phyloP scores from a whole-genome alignment of 1,140 invertebrate species.

The Drosophila watanabei region DNA sequence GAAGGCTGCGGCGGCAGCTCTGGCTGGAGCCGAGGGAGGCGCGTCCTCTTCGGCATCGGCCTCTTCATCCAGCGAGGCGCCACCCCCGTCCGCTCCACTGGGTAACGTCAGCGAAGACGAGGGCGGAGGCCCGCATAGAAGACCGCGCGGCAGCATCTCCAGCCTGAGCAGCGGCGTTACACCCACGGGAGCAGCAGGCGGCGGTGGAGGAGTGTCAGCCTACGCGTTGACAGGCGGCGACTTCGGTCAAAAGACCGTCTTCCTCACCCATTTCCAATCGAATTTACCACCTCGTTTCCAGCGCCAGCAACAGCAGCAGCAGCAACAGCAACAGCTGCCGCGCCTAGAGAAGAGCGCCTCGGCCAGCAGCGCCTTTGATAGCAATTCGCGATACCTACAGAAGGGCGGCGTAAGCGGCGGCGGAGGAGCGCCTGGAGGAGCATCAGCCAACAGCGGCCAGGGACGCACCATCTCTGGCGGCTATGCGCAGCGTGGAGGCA shows the following conservation, averaged over 20 bases:
- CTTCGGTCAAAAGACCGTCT: slow-evolving; percentile 86
- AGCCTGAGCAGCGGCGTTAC: slow-evolving; percentile 48
- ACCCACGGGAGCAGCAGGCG: slow-evolving; percentile 24
- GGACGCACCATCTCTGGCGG: slow-evolving; percentile 68
- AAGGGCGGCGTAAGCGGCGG: slow-evolving; percentile 54
- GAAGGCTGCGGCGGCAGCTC: slow-evolving; percentile 81
- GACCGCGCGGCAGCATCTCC: slow-evolving; percentile 68
- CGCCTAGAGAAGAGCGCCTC: slow-evolving; percentile 86
- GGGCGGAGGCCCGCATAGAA: slow-evolving; percentile 53
- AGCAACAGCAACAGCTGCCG: slow-evolving; percentile 54
- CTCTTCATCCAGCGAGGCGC: slow-evolving; percentile 21
- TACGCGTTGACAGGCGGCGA: slow-evolving; percentile 39
- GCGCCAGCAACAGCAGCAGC: slow-evolving; percentile 89
- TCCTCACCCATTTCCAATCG: slow-evolving; percentile 91
- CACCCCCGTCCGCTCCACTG: slow-evolving; percentile 1
- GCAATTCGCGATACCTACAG: slow-evolving; percentile 81
- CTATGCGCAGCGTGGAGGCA: slow-evolving; percentile 49
- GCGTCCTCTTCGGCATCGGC: not conserved
- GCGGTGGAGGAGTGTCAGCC: not conserved
- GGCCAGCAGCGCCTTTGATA: slow-evolving; percentile 85
- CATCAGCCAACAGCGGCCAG: slow-evolving; percentile 20
- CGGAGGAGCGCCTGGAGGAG: not conserved
- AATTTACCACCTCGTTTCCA: slow-evolving; percentile 95
- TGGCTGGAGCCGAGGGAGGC: slow-evolving; percentile 11
- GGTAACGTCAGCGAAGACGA: slow-evolving; percentile 68